Base-by-base conservation (phyloP, 2,113 vertebrate genomes). In the Apus apus region DNA sequence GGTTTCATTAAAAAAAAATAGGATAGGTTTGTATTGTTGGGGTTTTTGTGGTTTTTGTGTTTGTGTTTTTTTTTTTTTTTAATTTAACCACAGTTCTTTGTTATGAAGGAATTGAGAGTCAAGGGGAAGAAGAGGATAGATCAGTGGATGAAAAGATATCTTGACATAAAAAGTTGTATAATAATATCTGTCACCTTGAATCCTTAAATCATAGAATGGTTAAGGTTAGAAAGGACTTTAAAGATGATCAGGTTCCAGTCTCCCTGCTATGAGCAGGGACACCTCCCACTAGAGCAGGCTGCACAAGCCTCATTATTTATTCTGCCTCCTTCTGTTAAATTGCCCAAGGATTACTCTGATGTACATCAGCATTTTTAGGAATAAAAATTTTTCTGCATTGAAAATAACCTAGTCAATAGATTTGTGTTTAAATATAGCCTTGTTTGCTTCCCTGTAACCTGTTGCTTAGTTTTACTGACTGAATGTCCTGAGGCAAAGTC, bases 401-500 rank as follows among this genome's bases (percentile, higher is more conserved):
- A 53, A 84, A 93, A 94, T 64, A 74, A 68, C 67, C 15, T 11
- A 86, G 77, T 95, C 82, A 54, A 87, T 96, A 87, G 65, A n/a
- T 81, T 54, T 86, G 85, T 77, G 70, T 93, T 97, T 95, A 96
- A 94, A 95, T 82, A 71, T 70, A 95, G 85, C 82, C 64, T 85
- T 92, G 75, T 94, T 94, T 95, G 54, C 85, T 70, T 81, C 70
- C 79, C 34, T 81, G 81, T 90, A 97, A 91, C 79, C 71, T 94
- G 95, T 95, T 94, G 79, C 91, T 96, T 73, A 90, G 65, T 89
- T 95, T 62, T 67, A 51, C 71, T 91, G 81, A 89, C 86, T 94
- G 53, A 91, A 96, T 96, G 90, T 94, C 96, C 94, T 0, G 79
- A 90, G 96, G 95, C 95, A 94, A 73, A 94, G 73, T 92, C 79